Percentiles rank a stretch among this genome's conserved stretches.
Conservation (phyloP, 2,888 invertebrate genomes). For the Lamellibrachia satsuma region DNA sequence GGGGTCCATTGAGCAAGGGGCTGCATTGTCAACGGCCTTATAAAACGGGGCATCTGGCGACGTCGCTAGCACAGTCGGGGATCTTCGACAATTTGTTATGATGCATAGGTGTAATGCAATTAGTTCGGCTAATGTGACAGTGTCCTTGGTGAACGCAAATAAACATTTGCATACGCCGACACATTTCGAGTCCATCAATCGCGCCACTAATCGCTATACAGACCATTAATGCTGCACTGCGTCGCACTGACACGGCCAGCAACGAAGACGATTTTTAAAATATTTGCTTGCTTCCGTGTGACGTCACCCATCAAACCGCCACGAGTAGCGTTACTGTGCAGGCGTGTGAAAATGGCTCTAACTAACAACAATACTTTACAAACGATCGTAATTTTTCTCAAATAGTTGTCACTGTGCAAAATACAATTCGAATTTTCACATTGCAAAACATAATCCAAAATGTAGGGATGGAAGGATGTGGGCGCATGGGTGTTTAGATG, state of each 20-base stretch:
- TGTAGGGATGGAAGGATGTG: not conserved
- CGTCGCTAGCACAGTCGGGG: not conserved
- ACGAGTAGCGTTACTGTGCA: not conserved
- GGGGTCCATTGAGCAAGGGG: not conserved
- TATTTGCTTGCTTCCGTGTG: not conserved
- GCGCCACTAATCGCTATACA: not conserved
- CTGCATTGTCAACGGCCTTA: not conserved
- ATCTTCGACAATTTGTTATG: not conserved
- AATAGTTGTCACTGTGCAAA: not conserved
- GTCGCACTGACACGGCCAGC: not conserved
- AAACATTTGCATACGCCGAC: conserved; percentile 6
- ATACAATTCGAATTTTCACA: not conserved
- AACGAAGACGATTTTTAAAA: not conserved
- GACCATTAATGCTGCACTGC: conserved; percentile 4
- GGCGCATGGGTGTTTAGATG: no score
- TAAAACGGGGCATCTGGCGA: not conserved
- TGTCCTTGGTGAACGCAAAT: not conserved
- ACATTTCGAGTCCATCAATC: conserved; percentile 12
- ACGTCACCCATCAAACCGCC: not conserved
- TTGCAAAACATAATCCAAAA: not conserved
- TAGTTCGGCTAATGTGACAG: not conserved
- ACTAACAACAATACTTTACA: not conserved
- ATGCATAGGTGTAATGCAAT: conserved; percentile 17
- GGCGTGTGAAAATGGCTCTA: not conserved
- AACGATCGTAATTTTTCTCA: not conserved